Percentiles rank a stretch among this genome's conserved stretches.
These are phyloP conservation scores for Nesoenas mayeri DNA, from an alignment of 2,113 vertebrate species.

Conservation along the genomic window DNA sequence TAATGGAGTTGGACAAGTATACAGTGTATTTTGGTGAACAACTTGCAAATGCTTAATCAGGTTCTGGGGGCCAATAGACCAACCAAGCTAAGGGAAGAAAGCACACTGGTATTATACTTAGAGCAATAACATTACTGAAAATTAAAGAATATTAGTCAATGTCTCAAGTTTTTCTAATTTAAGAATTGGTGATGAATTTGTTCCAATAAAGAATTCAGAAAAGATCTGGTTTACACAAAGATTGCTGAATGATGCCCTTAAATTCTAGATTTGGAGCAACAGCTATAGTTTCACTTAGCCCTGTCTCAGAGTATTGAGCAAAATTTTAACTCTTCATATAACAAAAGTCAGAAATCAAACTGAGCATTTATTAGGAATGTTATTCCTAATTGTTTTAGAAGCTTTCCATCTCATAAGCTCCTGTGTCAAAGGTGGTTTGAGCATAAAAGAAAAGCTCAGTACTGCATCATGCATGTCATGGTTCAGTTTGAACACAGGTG, in stretches of 20 bases:
- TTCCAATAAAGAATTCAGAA: neutral
- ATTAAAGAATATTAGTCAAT: neutral
- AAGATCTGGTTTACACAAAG: neutral
- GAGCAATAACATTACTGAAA: neutral
- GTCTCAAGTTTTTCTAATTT: neutral
- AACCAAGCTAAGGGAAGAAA: constrained; percentile 85
- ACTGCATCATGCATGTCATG: neutral
- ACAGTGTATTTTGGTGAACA: constrained; percentile 90
- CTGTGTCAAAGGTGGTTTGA: neutral
- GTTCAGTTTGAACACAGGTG: neutral
- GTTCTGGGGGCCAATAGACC: constrained; percentile 90
- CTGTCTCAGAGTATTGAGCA: neutral
- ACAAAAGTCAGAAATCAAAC: neutral
- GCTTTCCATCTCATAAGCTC: neutral
- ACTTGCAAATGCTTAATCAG: constrained; percentile 94
- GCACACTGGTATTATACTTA: neutral
- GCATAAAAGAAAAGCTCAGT: neutral
- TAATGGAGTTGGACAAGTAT: constrained; percentile 91
- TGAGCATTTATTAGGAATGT: neutral
- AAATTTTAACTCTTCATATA: neutral
- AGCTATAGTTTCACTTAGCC: neutral
- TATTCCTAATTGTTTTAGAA: neutral
- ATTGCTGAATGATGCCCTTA: neutral
- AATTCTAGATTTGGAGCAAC: neutral
- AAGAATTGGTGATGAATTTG: neutral